Conservation (phyloP, 92 coral and sea anemone genomes). For the Galaxea fascicularis region DNA sequence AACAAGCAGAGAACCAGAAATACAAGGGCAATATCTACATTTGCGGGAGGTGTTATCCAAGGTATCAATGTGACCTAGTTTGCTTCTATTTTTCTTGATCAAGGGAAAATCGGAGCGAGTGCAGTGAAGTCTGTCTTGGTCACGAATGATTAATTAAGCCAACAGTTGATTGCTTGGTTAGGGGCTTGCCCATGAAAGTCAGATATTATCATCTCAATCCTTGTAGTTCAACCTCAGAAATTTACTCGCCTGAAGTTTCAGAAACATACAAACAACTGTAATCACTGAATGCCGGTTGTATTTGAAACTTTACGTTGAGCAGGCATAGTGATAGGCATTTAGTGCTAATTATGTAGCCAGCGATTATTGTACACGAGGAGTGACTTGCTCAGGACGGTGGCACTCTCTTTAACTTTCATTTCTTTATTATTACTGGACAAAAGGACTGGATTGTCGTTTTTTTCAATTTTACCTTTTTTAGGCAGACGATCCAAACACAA, state of each 20-base stretch:
- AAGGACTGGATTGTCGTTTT: background rate
- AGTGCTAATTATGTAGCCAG: too few species aligned
- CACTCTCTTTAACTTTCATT: too few species aligned
- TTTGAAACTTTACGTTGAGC: too few species aligned
- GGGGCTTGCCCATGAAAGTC: background rate
- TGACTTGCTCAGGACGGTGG: too few species aligned
- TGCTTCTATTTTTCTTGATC: background rate
- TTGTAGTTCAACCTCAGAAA: background rate
- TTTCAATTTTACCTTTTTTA: slow-evolving; percentile 4
- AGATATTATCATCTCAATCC: background rate
- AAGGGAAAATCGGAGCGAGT: background rate
- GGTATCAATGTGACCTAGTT: background rate
- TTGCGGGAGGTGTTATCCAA: background rate
- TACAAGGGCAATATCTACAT: slow-evolving; percentile 10
- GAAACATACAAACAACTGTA: too few species aligned
- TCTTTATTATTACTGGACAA: too few species aligned
- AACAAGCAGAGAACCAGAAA: slow-evolving; percentile 19
- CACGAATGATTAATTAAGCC: background rate
- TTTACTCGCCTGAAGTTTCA: too few species aligned
- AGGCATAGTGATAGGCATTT: too few species aligned
- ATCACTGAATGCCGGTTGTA: too few species aligned
- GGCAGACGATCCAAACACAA: background rate
- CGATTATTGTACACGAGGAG: too few species aligned
- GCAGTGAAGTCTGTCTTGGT: background rate
- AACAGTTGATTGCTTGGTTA: background rate